Evolutionary conservation across 2,888 invertebrate genomes (phyloP), one percentile per base, ranked within the genome.

Genomic region (Orthosia incerta): DNA sequence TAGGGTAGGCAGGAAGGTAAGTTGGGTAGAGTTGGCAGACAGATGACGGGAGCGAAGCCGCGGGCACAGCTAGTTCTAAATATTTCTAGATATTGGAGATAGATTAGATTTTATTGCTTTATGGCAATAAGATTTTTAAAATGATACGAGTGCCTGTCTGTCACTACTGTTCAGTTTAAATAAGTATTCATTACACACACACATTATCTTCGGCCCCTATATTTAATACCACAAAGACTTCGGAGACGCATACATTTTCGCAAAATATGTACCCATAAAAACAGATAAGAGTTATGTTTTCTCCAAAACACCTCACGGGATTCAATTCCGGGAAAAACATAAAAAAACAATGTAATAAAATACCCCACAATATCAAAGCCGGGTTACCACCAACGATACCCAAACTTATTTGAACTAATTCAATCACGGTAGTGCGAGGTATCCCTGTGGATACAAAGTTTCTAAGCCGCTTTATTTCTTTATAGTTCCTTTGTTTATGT

Each of bases 381-480:
- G 71, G 78, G 83, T 62, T 75, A 82, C 84, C 71, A 82, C 84
- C 71, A 61, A 66, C 72, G 80, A 85, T 83, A 79, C 74, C 65
- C 59, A 55, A 80, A 80, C 79, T 87, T 82, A 69, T 83, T 83
- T 70, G 78, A 90, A 91, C 91, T 91, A 91, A 91, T 91, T 91
- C 91, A 91, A 91, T 91, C 90, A 89, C 84, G 78, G 76, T 79
- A 82, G 83, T 85, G 86, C 75, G 76, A 75, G 81, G 79, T 86
- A 86, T 89, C 91, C 90, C 90, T 69, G 56, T 84, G 91, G 92
- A 90, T 86, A 74, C 60, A 83, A 91, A 91, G 87, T 92, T 91
- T 87, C 86, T 87, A 86, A 86, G 83, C 80, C 79, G 85, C 85
- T 89, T 86, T 88, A 88, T 89, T 85, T 84, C 88, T 88, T 86